phyloP scores from a whole-genome alignment of 2,113 vertebrate species.

The Eurystomus gularis region DNA sequence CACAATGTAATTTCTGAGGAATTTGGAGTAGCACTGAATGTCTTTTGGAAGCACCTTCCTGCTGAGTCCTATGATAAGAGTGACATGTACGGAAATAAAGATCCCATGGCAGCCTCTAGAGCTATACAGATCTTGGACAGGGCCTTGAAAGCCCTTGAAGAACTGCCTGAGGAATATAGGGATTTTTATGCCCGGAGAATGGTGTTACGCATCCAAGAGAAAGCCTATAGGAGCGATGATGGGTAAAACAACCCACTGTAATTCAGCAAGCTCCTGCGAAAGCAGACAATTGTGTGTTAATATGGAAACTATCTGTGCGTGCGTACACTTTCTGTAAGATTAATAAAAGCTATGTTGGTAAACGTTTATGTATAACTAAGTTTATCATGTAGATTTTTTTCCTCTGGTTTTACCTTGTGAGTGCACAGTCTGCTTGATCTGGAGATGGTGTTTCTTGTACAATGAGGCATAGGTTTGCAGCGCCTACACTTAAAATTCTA shows the following conservation, averaged over 20 bases:
- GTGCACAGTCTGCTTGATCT: neutral
- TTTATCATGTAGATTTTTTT: neutral
- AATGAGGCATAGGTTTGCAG: neutral
- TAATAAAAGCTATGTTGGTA: neutral
- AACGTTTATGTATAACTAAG: neutral
- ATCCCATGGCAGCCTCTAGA: slow-evolving; percentile 83
- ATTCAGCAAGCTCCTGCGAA: neutral
- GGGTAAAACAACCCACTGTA: slow-evolving; percentile 44
- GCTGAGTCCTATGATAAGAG: slow-evolving; percentile 87
- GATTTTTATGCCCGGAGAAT: slow-evolving; percentile 95
- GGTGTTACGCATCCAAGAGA: slow-evolving; percentile 87
- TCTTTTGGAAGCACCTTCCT: slow-evolving; percentile 94
- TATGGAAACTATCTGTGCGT: neutral
- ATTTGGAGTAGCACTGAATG: slow-evolving; percentile 92
- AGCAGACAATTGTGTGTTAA: neutral
- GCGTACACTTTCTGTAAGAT: neutral
- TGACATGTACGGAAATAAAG: slow-evolving; percentile 95
- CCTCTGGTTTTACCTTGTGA: neutral
- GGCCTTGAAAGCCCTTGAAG: slow-evolving; percentile 83
- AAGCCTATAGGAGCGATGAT: slow-evolving; percentile 74
- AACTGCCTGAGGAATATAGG: slow-evolving; percentile 88
- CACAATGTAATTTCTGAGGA: slow-evolving; percentile 92
- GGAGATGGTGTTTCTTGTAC: neutral
- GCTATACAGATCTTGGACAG: slow-evolving; percentile 89
- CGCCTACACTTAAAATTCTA: neutral